Conservation (phyloP, 1,140 invertebrate species). For the Scaptomyza graminum region DNA sequence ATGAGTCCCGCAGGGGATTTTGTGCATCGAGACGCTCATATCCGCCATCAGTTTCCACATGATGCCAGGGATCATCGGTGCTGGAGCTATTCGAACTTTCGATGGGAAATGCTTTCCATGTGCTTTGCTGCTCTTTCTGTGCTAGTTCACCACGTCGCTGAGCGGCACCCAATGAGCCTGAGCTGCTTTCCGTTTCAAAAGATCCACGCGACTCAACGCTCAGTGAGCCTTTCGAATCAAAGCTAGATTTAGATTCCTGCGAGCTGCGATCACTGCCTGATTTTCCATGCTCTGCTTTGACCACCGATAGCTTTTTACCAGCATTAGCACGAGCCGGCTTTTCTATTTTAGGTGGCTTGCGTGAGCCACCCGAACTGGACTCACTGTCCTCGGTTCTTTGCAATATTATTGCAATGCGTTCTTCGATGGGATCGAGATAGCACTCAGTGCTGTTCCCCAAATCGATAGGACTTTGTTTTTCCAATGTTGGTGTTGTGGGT, state of each 20-base stretch:
- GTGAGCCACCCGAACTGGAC: constrained; percentile 77
- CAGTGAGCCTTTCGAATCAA: constrained; percentile 86
- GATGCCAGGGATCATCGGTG: constrained; percentile 91
- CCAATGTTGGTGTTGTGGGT: constrained; percentile 86
- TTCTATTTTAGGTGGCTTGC: constrained; percentile 73
- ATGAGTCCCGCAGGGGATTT: constrained; percentile 83
- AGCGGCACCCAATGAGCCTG: constrained; percentile 88
- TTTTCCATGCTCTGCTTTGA: constrained; percentile 59
- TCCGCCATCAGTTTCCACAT: constrained; percentile 88
- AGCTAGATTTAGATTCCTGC: constrained; percentile 86
- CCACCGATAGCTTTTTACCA: constrained; percentile 73
- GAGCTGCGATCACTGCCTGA: constrained; percentile 83
- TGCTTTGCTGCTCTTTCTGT: constrained; percentile 88
- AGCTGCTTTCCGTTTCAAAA: constrained; percentile 89
- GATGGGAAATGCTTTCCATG: constrained; percentile 91
- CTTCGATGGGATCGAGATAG: constrained; percentile 79
- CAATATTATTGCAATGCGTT: constrained; percentile 73
- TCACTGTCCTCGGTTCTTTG: constrained; percentile 78
- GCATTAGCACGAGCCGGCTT: constrained; percentile 72
- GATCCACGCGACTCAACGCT: constrained; percentile 88
- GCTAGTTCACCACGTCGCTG: constrained; percentile 86
- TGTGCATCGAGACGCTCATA: constrained; percentile 85
- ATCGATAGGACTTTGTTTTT: constrained; percentile 87
- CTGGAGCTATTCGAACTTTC: constrained; percentile 92
- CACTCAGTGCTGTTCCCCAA: constrained; percentile 80